Conservation (phyloP, 2,888 invertebrate genomes). For the Watsonalla cultraria region DNA sequence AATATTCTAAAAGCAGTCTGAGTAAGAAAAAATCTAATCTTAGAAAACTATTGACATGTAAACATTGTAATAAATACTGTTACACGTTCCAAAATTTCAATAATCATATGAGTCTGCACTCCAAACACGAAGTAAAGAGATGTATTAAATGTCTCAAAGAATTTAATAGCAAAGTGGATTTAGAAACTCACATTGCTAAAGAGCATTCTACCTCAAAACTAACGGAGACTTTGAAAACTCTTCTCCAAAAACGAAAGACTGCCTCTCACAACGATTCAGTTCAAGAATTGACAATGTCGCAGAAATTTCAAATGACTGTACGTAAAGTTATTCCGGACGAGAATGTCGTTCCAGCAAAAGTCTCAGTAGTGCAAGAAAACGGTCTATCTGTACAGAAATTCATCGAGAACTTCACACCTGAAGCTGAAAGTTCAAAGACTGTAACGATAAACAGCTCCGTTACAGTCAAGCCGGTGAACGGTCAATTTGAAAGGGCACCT, state of each 20-base stretch:
- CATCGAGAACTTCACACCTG: constrained; percentile 59
- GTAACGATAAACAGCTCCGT: constrained; percentile 21
- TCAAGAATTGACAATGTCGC: constrained; percentile 14
- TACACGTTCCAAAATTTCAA: constrained; percentile 62
- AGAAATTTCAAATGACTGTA: constrained; percentile 41
- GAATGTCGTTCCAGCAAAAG: constrained; percentile 21
- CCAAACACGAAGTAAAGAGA: constrained; percentile 34
- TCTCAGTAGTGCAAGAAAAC: constrained; percentile 25
- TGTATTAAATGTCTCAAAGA: constrained; percentile 54
- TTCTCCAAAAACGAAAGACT: constrained; percentile 47
- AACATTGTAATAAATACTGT: constrained; percentile 54
- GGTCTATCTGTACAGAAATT: constrained; percentile 55
- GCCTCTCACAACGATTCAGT: background rate
- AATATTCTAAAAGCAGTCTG: constrained; percentile 2
- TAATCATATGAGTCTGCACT: constrained; percentile 55
- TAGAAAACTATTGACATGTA: constrained; percentile 39
- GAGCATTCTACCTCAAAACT: constrained; percentile 50
- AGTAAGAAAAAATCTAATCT: background rate
- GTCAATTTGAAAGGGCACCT: constrained; percentile 13
- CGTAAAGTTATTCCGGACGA: constrained; percentile 31
- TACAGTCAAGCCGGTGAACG: constrained; percentile 25
- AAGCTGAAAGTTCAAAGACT: constrained; percentile 17
- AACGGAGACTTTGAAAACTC: constrained; percentile 54
- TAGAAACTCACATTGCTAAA: constrained; percentile 39
- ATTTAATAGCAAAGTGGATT: constrained; percentile 37